A percentile compares a stretch with the other conserved stretches of the same genome.
Conservation (phyloP, 2,113 vertebrate species). For the Saguinus imperator region DNA sequence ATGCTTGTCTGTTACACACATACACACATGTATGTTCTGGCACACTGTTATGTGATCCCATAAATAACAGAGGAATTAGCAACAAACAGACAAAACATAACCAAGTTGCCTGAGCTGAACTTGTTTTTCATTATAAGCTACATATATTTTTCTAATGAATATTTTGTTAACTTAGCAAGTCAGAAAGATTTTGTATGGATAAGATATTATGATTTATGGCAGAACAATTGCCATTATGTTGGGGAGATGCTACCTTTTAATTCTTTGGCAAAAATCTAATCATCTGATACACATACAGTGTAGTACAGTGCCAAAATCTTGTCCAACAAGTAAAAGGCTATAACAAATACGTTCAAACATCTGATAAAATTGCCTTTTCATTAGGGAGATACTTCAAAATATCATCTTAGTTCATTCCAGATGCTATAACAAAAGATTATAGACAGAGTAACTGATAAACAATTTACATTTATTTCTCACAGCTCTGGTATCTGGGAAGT, state of each 20-base stretch:
- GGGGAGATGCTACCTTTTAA: conserved; percentile 4
- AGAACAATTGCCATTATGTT: conserved; percentile 48
- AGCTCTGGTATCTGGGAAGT: not conserved
- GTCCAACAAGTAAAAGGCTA: conserved; percentile 20
- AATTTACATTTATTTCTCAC: not conserved
- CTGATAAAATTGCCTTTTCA: conserved; percentile 39
- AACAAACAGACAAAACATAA: not conserved
- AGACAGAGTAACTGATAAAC: not conserved
- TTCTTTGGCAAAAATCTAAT: not conserved
- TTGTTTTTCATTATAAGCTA: conserved; percentile 45
- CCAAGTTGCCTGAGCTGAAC: not conserved
- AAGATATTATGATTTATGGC: not conserved
- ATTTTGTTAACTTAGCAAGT: conserved; percentile 68
- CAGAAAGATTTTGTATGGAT: conserved; percentile 19
- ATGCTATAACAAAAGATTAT: not conserved
- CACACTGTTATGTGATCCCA: not conserved
- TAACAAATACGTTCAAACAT: not conserved
- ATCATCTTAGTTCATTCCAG: not conserved
- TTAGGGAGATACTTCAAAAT: conserved; percentile 51
- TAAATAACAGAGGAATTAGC: conserved; percentile 9
- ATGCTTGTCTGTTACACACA: too few species aligned
- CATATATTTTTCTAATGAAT: conserved; percentile 60
- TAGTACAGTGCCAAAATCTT: not conserved
- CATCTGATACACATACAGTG: not conserved
- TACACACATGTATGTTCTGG: too few species aligned